Conservation (phyloP, 2,797 vertebrate species). For the Tragelaphus oryx region DNA sequence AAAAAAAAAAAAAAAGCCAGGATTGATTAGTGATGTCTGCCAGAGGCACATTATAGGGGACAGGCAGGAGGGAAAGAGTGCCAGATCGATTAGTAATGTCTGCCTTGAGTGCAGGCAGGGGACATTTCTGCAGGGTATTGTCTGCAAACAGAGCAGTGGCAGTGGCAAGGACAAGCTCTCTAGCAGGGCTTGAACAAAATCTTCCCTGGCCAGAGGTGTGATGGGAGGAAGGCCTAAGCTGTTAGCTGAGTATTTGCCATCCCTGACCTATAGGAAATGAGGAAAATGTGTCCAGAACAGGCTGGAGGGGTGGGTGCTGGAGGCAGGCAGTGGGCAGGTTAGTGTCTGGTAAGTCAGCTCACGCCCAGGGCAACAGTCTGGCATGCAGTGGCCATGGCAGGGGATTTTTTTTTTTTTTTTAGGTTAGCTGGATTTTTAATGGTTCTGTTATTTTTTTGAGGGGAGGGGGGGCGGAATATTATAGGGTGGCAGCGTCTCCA, state of each 20-base stretch:
- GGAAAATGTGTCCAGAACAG: not conserved
- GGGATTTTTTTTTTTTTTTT: not conserved
- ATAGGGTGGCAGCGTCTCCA: not conserved
- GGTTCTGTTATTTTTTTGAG: not conserved
- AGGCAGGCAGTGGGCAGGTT: not conserved
- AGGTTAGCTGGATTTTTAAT: constrained; percentile 34
- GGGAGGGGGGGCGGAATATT: not conserved
- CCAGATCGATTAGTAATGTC: not conserved
- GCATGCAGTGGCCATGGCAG: not conserved
- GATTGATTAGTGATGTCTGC: constrained; percentile 22
- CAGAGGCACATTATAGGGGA: not conserved
- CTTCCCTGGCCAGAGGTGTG: not conserved
- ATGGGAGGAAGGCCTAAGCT: not conserved
- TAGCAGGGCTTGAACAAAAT: not conserved
- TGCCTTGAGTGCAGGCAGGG: not conserved
- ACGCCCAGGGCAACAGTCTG: not conserved
- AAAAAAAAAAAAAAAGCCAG: not conserved
- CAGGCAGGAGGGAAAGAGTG: not conserved
- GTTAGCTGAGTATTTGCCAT: constrained; percentile 48
- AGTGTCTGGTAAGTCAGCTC: constrained; percentile 5
- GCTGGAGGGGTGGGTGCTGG: not conserved
- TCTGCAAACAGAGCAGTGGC: not conserved
- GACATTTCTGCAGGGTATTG: not conserved
- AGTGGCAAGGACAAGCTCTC: not conserved
- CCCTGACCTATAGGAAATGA: constrained; percentile 30